These are phyloP conservation scores for Clarias fuscus DNA, from an alignment of 2,797 vertebrate species.

Conservation along the genomic window DNA sequence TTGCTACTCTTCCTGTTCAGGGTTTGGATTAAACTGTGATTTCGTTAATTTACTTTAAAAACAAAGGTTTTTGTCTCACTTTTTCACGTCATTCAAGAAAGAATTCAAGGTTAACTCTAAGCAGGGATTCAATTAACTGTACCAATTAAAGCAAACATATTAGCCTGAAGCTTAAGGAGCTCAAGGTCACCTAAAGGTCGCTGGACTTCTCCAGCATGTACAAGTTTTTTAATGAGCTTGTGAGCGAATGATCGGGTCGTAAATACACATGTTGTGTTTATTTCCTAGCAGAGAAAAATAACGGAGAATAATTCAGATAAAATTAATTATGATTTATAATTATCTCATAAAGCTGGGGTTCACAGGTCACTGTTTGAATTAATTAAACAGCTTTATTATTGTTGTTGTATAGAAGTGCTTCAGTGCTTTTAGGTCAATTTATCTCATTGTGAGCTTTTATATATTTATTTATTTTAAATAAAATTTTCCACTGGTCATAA, in stretches of 20 bases:
- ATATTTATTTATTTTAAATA: too few relatives aligned
- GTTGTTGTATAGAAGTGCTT: too few relatives aligned
- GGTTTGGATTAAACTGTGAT: neutral
- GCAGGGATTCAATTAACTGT: neutral
- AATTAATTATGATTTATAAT: neutral
- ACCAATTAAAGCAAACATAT: neutral
- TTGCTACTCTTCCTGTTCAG: neutral
- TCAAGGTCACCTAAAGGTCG: neutral
- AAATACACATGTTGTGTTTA: constrained; percentile 41
- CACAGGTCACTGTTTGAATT: neutral
- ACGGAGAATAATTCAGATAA: constrained; percentile 1
- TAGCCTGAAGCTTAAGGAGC: neutral
- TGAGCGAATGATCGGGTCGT: neutral
- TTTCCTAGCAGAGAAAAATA: constrained; percentile 6
- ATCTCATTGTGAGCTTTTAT: neutral
- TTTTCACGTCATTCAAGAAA: neutral
- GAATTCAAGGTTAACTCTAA: neutral
- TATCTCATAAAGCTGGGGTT: neutral
- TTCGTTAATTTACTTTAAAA: neutral
- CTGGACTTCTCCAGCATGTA: neutral
- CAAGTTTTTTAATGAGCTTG: neutral
- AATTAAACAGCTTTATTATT: neutral
- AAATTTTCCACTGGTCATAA: neutral
- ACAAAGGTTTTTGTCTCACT: neutral
- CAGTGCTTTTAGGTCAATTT: neutral